phyloP scores from a whole-genome alignment of 2,888 invertebrate species.

The Eupeodes latifasciatus region DNA sequence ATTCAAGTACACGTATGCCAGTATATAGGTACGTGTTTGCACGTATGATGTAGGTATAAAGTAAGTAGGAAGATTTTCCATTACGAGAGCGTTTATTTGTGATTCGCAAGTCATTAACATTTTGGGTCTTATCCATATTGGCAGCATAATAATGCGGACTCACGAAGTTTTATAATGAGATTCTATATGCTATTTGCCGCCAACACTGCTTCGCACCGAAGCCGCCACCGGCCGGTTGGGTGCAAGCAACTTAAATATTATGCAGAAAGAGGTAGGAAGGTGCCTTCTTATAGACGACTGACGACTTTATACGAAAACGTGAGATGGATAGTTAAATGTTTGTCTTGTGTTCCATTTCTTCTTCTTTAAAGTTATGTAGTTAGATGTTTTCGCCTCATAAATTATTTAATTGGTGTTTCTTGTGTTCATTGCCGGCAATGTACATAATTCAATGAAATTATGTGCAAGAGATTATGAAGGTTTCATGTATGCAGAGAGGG shows the following conservation, averaged over 20 bases:
- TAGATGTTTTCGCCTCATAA: constrained; percentile 31
- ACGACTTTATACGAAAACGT: constrained; percentile 6
- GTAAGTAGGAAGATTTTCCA: constrained; percentile 54
- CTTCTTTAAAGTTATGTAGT: constrained; percentile 2
- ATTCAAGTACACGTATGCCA: no score
- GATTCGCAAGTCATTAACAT: constrained; percentile 70
- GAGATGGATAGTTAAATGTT: constrained; percentile 37
- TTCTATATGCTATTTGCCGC: neutral
- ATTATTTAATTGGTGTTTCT: constrained; percentile 44
- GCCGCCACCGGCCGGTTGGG: constrained; percentile 1
- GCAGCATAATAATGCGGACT: constrained; percentile 28
- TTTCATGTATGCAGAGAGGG: no score
- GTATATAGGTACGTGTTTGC: constrained; percentile 8
- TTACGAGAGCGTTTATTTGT: constrained; percentile 58
- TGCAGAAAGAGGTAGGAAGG: constrained; percentile 4
- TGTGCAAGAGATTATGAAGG: neutral
- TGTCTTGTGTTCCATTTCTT: constrained; percentile 29
- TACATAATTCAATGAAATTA: neutral
- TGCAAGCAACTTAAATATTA: constrained; percentile 31
- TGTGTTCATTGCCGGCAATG: neutral
- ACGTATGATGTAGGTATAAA: constrained; percentile 40
- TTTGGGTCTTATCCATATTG: constrained; percentile 59
- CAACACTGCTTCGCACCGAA: no score
- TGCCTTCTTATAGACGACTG: constrained; percentile 18
- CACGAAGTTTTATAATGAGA: constrained; percentile 55